These are phyloP conservation scores for Archips xylosteana DNA, from an alignment of 2,888 invertebrate genomes.

Conservation along the genomic window DNA sequence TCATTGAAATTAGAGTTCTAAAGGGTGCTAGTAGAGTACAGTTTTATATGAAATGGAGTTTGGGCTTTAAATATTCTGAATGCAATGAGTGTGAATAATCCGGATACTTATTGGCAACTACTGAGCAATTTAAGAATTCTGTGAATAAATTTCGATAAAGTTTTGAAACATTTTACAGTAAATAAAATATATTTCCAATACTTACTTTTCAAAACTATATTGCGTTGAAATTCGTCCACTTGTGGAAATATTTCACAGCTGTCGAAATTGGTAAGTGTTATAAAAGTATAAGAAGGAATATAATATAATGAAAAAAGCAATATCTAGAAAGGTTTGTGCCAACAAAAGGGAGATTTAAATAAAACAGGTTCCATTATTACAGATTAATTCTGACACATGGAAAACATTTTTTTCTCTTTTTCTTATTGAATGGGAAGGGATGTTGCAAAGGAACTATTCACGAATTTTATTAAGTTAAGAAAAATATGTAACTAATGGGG, in stretches of 20 bases:
- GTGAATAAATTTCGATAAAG: background rate
- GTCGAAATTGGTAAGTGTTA: background rate
- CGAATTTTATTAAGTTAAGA: background rate
- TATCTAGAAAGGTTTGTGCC: conserved; percentile 55
- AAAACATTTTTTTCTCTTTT: conserved; percentile 6
- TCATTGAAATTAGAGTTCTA: conserved; percentile 44
- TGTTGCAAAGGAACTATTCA: background rate
- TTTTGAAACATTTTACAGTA: conserved; percentile 43
- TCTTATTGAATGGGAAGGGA: conserved; percentile 14
- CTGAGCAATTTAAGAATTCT: conserved; percentile 50
- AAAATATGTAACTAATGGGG: background rate
- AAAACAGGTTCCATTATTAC: conserved; percentile 32
- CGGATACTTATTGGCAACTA: conserved; percentile 66
- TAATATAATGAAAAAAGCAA: conserved; percentile 49
- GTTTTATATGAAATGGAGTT: conserved; percentile 31
- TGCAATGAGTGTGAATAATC: conserved; percentile 64
- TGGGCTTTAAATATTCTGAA: background rate
- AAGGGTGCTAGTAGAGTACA: conserved; percentile 37
- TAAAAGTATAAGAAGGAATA: background rate
- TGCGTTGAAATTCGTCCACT: background rate
- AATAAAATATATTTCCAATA: background rate
- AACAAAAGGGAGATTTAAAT: conserved; percentile 27
- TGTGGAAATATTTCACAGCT: background rate
- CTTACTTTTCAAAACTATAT: background rate
- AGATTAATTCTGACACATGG: conserved; percentile 1